Evolutionary conservation across 2,797 vertebrate genomes (phyloP), one percentile per base, ranked within the genome.

Genomic region (Staurois parvus): DNA sequence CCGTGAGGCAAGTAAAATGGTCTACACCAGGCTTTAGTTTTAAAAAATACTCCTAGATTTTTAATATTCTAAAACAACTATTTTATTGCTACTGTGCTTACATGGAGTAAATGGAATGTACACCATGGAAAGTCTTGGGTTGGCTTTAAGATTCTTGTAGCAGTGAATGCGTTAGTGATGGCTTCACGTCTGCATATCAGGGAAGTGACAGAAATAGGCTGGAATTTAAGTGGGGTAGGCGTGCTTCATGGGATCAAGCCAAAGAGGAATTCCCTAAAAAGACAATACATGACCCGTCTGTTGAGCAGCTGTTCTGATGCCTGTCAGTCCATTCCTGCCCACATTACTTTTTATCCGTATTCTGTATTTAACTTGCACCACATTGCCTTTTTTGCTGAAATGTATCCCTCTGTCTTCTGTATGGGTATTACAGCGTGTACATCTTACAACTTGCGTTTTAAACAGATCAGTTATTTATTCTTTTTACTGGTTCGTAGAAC

Each of bases 141-240:
- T 62, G 59, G 7, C 59, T 62, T 64, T 24, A 15, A 37, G 42
- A n/a, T 81, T 40, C 45, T 17, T 62, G 12, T 72, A 77, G 78
- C 48, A 37, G n/a, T 75, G 69, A 62, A 79, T 15, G 26, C 64
- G 56, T 79, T 66, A 24, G 72, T 68, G 37, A 81, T 85, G 72
- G 6, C 56, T 29, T 59, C 32, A 79, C 75, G 68, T 64, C 68
- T 75, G 64, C 75, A 72, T 79, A 74, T 52, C 69, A 45, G 80
- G 80, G 75, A 87, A 83, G 85, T 79, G 85, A 87, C 85, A 87
- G 76, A 79, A 87, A 87, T 87, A 83, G 85, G 85, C n/a, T 83
- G 85, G 85, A 83, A 87, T 87, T 79, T 79, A n/a, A 78, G 69
- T 80, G 75, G 42, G 78, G 80, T 79, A 76, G 75, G 81, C 70